phyloP scores from a whole-genome alignment of 2,113 vertebrate genomes.

The Candoia aspera region DNA sequence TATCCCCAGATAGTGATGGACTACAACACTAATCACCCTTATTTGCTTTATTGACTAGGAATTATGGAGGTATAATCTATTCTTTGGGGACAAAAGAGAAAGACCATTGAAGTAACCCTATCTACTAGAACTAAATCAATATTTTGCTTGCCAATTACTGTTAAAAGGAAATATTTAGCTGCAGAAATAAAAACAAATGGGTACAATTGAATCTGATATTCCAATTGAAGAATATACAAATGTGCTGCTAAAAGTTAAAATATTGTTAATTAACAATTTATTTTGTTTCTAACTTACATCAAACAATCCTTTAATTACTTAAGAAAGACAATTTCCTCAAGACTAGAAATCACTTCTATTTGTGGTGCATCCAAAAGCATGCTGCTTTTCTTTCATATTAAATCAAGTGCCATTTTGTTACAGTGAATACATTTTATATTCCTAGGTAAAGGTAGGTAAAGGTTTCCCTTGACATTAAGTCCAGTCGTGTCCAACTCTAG shows the following conservation, averaged over 20 bases:
- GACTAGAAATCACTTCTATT: neutral
- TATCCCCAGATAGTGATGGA: neutral
- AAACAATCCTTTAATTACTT: neutral
- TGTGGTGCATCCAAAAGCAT: slow-evolving; percentile 1
- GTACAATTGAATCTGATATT: neutral
- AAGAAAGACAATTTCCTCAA: neutral
- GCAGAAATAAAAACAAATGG: neutral
- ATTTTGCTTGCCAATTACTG: neutral
- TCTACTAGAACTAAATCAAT: neutral
- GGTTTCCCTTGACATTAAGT: no score
- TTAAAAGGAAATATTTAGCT: neutral
- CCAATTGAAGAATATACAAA: neutral
- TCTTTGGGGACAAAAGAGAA: neutral
- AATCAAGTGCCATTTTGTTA: neutral
- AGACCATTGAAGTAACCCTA: neutral
- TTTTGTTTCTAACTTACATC: neutral
- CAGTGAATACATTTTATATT: neutral
- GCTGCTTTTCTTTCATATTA: neutral
- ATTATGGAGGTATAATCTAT: neutral
- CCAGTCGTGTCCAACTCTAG: no score
- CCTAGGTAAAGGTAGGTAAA: no score
- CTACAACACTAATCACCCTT: neutral
- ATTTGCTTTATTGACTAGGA: neutral
- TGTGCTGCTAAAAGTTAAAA: neutral
- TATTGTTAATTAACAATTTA: neutral